These are phyloP conservation scores for Syngnathus rostellatus DNA, from an alignment of 2,797 vertebrate genomes.

Conservation along the genomic window DNA sequence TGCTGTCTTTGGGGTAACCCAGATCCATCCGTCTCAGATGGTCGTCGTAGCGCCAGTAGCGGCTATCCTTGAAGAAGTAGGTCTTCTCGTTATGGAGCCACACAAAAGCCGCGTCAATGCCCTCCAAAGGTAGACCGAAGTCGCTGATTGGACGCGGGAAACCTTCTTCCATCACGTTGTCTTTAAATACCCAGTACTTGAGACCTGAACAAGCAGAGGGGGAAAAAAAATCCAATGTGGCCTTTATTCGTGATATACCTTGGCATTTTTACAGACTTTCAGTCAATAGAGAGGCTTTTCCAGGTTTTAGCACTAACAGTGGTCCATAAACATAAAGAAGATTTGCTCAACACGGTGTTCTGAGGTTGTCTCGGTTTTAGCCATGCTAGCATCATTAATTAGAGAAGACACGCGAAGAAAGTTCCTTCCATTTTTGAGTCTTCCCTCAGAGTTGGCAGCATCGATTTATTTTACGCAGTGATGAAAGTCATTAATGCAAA, in stretches of 20 bases:
- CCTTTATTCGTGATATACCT: neutral
- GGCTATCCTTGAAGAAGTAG: slow-evolving; percentile 92
- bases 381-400: neutral
- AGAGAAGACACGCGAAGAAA: neutral
- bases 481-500: neutral
- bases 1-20: slow-evolving; percentile 82
- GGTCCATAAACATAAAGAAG: neutral
- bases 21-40: slow-evolving; percentile 81
- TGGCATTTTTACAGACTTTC: neutral
- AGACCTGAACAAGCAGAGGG: slow-evolving; percentile 64
- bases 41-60: slow-evolving; percentile 90
- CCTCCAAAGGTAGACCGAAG: slow-evolving; percentile 82
- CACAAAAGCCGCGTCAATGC: slow-evolving; percentile 85
- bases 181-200: slow-evolving; percentile 96
- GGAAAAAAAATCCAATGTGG: neutral
- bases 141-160: slow-evolving; percentile 88
- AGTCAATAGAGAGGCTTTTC: neutral
- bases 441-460: neutral
- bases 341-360: neutral
- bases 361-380: neutral
- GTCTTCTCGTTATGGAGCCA: slow-evolving; percentile 95
- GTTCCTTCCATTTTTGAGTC: neutral
- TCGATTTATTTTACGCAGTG: neutral
- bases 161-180: slow-evolving; percentile 91
- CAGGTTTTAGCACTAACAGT: neutral